These are phyloP conservation scores for Galerucella nymphaeae DNA, from an alignment of 2,888 invertebrate species.

Conservation along the genomic window DNA sequence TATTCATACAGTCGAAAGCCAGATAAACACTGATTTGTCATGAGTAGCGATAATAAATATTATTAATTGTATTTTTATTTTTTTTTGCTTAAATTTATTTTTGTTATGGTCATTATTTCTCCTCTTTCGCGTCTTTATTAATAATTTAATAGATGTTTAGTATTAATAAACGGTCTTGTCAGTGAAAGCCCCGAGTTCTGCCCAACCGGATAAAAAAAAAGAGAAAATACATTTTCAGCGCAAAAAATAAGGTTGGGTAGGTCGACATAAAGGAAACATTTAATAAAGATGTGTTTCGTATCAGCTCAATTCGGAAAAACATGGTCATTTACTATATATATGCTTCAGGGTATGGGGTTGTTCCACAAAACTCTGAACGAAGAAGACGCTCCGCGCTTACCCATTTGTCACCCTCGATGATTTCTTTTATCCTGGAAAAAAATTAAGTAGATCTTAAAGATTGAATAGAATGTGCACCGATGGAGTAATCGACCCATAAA, in stretches of 20 bases:
- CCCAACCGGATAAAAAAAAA: constrained; percentile 9
- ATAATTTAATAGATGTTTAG: constrained; percentile 5
- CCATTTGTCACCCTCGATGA: constrained; percentile 36
- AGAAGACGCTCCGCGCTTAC: constrained; percentile 13
- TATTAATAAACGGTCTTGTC: constrained; percentile 2
- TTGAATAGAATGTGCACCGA: constrained; percentile 7
- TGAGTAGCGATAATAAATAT: no score
- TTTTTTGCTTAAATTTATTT: no score
- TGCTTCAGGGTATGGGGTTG: constrained; percentile 19
- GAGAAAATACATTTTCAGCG: constrained; percentile 16
- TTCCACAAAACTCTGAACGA: constrained; percentile 21
- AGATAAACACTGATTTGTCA: no score
- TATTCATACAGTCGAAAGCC: no score
- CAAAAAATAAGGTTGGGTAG: constrained; percentile 30
- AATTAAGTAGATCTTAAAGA: constrained; percentile 14
- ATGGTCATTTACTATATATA: constrained; percentile 36
- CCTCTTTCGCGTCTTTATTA: not conserved
- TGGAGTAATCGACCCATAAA: constrained; percentile 13
- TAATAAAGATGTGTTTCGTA: constrained; percentile 36
- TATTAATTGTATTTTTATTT: no score
- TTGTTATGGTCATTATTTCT: not conserved
- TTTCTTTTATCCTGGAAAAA: constrained; percentile 19
- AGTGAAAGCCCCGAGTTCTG: not conserved
- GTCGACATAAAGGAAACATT: constrained; percentile 33
- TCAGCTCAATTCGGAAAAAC: constrained; percentile 34